phyloP scores from a whole-genome alignment of 2,888 invertebrate genomes.

The Dolichopus griseipennis region DNA sequence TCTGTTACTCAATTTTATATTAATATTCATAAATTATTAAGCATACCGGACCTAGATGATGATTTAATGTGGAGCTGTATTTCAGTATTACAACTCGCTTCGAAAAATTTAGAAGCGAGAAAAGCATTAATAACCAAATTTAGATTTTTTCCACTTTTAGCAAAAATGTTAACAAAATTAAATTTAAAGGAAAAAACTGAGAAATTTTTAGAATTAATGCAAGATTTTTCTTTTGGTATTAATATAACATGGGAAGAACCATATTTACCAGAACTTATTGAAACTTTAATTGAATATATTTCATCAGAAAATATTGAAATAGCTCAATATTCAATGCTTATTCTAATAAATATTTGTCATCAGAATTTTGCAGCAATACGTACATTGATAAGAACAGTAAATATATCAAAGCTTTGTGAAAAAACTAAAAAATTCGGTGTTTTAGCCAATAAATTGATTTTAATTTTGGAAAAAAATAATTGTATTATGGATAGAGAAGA shows the following conservation, averaged over 20 bases:
- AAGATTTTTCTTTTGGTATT: constrained; percentile 71
- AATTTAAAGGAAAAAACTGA: constrained; percentile 30
- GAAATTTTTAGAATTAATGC: constrained; percentile 32
- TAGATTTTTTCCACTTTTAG: constrained; percentile 36
- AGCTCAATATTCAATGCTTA: constrained; percentile 51
- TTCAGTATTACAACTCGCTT: constrained; percentile 33
- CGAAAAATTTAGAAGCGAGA: constrained; percentile 34
- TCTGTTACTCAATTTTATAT: background rate
- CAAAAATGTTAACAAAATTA: constrained; percentile 29
- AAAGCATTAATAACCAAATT: constrained; percentile 33
- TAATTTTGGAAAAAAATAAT: constrained; percentile 38
- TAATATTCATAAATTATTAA: background rate
- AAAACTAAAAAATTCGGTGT: constrained; percentile 36
- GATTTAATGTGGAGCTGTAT: constrained; percentile 37
- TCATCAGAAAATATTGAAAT: constrained; percentile 36
- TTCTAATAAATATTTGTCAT: constrained; percentile 70
- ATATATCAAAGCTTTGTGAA: constrained; percentile 41
- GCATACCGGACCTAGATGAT: constrained; percentile 27
- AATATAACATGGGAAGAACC: constrained; percentile 74
- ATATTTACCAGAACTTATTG: constrained; percentile 58
- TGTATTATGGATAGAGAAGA: constrained; percentile 31
- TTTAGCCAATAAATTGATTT: constrained; percentile 38
- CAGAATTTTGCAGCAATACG: constrained; percentile 68
- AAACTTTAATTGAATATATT: constrained; percentile 59
- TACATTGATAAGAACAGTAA: constrained; percentile 60